phyloP scores from a whole-genome alignment of 1,140 invertebrate genomes.

The Lethocerus indicus region DNA sequence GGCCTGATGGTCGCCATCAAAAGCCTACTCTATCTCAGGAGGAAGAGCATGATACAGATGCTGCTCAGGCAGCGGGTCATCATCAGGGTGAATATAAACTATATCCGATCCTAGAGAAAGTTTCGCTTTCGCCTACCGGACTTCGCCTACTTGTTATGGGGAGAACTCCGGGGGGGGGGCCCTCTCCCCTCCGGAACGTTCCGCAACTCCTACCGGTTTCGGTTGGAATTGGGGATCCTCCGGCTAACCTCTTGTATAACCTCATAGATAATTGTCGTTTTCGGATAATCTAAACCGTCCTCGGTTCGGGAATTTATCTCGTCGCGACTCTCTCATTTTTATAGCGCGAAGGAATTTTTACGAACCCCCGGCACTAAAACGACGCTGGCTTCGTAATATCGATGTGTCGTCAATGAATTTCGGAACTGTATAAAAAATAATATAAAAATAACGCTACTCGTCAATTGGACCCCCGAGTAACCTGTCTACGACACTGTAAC shows the following conservation, averaged over 20 bases:
- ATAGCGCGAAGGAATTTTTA: too few species aligned
- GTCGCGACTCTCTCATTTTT: too few species aligned
- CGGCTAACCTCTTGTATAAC: constrained; percentile 1
- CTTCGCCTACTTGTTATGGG: background rate
- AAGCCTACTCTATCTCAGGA: constrained; percentile 42
- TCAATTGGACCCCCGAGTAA: too few species aligned
- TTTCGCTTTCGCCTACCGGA: background rate
- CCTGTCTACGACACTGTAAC: too few species aligned
- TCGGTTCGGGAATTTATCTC: too few species aligned
- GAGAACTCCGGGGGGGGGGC: background rate
- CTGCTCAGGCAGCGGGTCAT: constrained; percentile 40
- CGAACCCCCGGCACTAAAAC: too few species aligned
- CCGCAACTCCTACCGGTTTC: background rate
- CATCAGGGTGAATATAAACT: constrained; percentile 30
- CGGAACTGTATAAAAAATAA: too few species aligned
- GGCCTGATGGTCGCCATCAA: constrained; percentile 49
- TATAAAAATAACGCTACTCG: too few species aligned
- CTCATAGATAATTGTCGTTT: too few species aligned
- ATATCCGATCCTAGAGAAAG: background rate
- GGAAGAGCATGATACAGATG: constrained; percentile 46
- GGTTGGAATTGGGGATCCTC: constrained; percentile 12
- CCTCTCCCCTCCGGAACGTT: background rate
- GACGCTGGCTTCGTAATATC: too few species aligned
- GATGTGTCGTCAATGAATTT: too few species aligned
- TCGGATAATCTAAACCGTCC: too few species aligned